phyloP scores from a whole-genome alignment of 2,888 invertebrate species.

The Scaptomyza cyrtandrae region DNA sequence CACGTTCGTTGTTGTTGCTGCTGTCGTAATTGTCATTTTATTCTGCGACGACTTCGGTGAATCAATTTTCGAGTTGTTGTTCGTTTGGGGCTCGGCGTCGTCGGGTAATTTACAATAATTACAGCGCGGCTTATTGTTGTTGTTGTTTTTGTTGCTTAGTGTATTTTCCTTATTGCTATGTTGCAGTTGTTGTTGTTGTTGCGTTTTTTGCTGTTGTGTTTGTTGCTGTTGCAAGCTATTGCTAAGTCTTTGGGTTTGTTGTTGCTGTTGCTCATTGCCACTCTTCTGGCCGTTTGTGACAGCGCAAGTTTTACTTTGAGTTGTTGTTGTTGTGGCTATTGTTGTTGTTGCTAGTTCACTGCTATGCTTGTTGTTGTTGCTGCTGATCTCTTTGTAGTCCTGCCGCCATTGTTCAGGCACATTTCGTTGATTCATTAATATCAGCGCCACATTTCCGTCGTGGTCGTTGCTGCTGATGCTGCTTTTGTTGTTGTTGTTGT shows the following conservation, averaged over 20 bases:
- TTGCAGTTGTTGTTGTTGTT: slow-evolving; percentile 60
- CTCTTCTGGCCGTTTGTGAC: slow-evolving; percentile 71
- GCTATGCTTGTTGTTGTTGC: slow-evolving; percentile 51
- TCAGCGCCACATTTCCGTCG: slow-evolving; percentile 79
- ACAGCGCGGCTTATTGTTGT: slow-evolving; percentile 72
- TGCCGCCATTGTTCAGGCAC: slow-evolving; percentile 74
- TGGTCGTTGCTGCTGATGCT: slow-evolving; percentile 38
- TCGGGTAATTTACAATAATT: slow-evolving; percentile 81
- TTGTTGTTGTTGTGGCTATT: slow-evolving; percentile 52
- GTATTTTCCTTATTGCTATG: slow-evolving; percentile 79
- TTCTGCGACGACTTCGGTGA: slow-evolving; percentile 74
- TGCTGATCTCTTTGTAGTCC: slow-evolving; percentile 69
- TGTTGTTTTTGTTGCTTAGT: slow-evolving; percentile 63
- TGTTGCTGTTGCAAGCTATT: slow-evolving; percentile 71
- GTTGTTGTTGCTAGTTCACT: slow-evolving; percentile 44
- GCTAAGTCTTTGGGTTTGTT: slow-evolving; percentile 82
- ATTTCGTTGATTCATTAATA: slow-evolving; percentile 79
- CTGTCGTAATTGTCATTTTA: slow-evolving; percentile 78
- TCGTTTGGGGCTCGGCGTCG: slow-evolving; percentile 76
- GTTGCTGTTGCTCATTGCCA: slow-evolving; percentile 71
- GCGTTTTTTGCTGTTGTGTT: slow-evolving; percentile 50
- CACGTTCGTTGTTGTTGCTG: slow-evolving; percentile 61
- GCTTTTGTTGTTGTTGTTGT: neutral
- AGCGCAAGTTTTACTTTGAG: slow-evolving; percentile 72
- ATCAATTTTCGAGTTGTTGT: slow-evolving; percentile 75